phyloP scores from a whole-genome alignment of 2,797 vertebrate species.

The Sebastes iracundus region DNA sequence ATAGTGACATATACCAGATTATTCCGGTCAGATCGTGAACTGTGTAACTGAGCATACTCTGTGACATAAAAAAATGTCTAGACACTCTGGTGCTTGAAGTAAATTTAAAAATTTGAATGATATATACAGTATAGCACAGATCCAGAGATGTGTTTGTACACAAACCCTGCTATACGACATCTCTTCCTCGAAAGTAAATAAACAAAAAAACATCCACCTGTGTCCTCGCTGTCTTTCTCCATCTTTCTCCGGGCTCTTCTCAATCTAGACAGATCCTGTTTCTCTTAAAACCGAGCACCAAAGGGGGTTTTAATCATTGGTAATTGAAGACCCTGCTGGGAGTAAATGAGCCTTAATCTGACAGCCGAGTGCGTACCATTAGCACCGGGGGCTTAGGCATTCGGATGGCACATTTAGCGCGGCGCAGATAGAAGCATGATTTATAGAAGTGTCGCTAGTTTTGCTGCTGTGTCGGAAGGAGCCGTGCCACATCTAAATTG shows the following conservation, averaged over 20 bases:
- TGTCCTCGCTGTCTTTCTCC: neutral
- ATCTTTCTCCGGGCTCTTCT: constrained; percentile 28
- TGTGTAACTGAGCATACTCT: neutral
- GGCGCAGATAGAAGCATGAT: constrained; percentile 45
- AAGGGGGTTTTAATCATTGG: constrained; percentile 79
- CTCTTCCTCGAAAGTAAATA: neutral
- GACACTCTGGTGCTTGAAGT: neutral
- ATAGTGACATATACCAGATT: neutral
- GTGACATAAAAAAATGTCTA: neutral
- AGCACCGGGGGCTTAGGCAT: constrained; percentile 60
- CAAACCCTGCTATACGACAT: neutral
- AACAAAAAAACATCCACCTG: constrained; percentile 2
- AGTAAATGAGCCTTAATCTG: constrained; percentile 83
- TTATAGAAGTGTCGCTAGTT: constrained; percentile 38
- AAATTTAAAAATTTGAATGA: neutral
- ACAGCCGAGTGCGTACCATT: constrained; percentile 74
- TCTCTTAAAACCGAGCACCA: constrained; percentile 64
- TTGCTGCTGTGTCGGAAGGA: neutral
- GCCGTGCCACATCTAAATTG: neutral
- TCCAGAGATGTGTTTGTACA: neutral
- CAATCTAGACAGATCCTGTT: constrained; percentile 53
- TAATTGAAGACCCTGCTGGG: constrained; percentile 82
- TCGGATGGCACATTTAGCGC: constrained; percentile 48
- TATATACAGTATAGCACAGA: neutral
- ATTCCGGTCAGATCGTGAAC: neutral